Base-by-base conservation (phyloP, 2,797 vertebrate genomes). In the Oceanodroma leucorhoa region DNA sequence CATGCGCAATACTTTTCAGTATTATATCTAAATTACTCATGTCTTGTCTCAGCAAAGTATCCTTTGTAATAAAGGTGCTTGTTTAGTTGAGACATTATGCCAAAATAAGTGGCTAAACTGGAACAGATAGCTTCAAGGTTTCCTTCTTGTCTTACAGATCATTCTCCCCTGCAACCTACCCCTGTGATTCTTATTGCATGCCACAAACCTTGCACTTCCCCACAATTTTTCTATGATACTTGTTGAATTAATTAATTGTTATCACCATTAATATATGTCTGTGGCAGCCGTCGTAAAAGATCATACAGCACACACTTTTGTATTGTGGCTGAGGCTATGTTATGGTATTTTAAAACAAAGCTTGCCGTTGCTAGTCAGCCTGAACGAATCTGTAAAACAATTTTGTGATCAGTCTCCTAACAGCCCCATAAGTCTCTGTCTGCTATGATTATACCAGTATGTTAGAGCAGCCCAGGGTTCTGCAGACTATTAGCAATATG, bases 301-400 rank as follows among this genome's bases (percentile, higher is more conserved):
- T 71, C 32, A 10, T 15, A 8, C 5, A 34, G 7, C 36, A 54
- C 2, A 1, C 1, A 0, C 2, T 18, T 36, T 24, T 45, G 21
- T 24, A 4, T 48, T 65, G 34, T 67, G 53, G 14, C 43, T 76
- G 41, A 43, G 38, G 29, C 15, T 58, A 3, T 48, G n/a, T 66
- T 40, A 20, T 0, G 1, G 27, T n/a, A 5, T 32, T 83, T 57
- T 34, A 45, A 73, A 77, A 41, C 14, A 79, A 48, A 55, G 21
- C 40, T 87, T 70, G 38, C 34, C 21, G 82, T 69, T 77, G 18
- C 43, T 61, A 55, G 23, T 55, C 60, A 66, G 36, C 22, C 15
- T 67, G 66, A 87, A 19, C n/a, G 60, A 89, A 75, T 11, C 40
- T 75, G 23, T 61, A 26, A 75, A 92, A 15, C 1, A 26, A 14